Percentiles rank a stretch among this genome's conserved stretches.
phyloP scores from a whole-genome alignment of 2,113 vertebrate species.

The Ciconia boyciana region DNA sequence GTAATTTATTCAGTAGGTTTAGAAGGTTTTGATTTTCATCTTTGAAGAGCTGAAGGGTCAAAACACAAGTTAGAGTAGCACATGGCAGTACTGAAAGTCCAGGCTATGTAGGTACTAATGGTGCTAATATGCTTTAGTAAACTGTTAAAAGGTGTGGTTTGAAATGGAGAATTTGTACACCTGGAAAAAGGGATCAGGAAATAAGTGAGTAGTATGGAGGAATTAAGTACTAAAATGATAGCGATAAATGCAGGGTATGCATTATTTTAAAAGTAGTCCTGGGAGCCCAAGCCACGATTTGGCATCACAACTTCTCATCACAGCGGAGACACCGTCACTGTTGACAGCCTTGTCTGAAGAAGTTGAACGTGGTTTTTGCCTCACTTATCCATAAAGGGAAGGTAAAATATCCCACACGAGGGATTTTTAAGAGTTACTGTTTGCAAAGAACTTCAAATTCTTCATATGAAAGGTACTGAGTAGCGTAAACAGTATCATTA shows the following conservation, averaged over 20 bases:
- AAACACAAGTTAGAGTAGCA: not conserved
- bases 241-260: not conserved
- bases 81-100: not conserved
- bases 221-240: not conserved
- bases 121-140: not conserved
- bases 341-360: not conserved
- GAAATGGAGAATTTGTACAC: not conserved
- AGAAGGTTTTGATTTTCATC: constrained; percentile 9
- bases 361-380: not conserved
- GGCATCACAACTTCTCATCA: too few relatives aligned
- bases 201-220: not conserved
- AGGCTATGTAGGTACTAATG: not conserved
- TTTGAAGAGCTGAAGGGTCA: constrained; percentile 8
- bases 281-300: not conserved
- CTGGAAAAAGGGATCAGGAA: not conserved
- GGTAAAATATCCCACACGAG: not conserved
- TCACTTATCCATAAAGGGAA: not conserved
- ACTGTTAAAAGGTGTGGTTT: not conserved
- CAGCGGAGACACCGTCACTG: not conserved
- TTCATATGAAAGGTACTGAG: not conserved
- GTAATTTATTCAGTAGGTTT: constrained; percentile 12
- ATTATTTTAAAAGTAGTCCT: not conserved
- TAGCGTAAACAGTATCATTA: not conserved
- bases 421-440: not conserved
- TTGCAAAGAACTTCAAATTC: not conserved